Evolutionary conservation across 2,888 invertebrate genomes (phyloP).

Genomic region (Syrphus vitripennis): DNA sequence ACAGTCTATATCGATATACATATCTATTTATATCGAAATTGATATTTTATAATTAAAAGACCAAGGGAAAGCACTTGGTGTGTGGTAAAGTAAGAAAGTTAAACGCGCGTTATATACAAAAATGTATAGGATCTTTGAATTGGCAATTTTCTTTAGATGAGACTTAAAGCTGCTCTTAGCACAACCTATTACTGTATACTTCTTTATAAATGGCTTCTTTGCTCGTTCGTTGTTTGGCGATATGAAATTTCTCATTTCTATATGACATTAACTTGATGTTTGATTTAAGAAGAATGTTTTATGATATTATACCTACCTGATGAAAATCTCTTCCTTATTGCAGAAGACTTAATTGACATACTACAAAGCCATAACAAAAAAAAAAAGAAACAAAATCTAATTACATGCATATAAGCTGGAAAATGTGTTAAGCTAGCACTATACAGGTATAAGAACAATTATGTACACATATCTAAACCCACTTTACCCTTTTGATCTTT

Average conservation of each 20-base stretch:
- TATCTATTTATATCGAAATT: slow-evolving; percentile 44
- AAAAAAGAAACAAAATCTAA: too few relatives aligned
- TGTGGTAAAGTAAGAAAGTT: background rate
- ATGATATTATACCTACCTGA: slow-evolving; percentile 27
- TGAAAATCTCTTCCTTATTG: slow-evolving; percentile 65
- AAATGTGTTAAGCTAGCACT: slow-evolving; percentile 16
- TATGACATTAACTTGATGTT: slow-evolving; percentile 35
- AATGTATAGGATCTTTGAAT: background rate
- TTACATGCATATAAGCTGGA: slow-evolving; percentile 49
- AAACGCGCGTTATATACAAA: slow-evolving; percentile 16
- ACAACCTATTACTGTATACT: background rate
- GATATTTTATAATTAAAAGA: slow-evolving; percentile 57
- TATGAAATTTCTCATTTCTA: slow-evolving; percentile 1
- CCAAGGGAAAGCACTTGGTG: slow-evolving; percentile 10
- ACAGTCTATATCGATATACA: too few relatives aligned
- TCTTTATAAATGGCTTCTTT: background rate
- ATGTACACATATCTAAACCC: background rate
- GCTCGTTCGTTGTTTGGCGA: too few relatives aligned
- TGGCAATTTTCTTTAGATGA: slow-evolving; percentile 23
- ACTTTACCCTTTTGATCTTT: slow-evolving; percentile 58
- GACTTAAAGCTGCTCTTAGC: slow-evolving; percentile 24
- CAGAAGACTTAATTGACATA: slow-evolving; percentile 50
- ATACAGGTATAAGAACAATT: background rate
- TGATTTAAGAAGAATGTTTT: slow-evolving; percentile 45
- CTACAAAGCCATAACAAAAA: slow-evolving; percentile 10